Evolutionary conservation across 2,888 invertebrate genomes (phyloP), one percentile per base, ranked within the genome.

Genomic region (Rhingia rostrata): DNA sequence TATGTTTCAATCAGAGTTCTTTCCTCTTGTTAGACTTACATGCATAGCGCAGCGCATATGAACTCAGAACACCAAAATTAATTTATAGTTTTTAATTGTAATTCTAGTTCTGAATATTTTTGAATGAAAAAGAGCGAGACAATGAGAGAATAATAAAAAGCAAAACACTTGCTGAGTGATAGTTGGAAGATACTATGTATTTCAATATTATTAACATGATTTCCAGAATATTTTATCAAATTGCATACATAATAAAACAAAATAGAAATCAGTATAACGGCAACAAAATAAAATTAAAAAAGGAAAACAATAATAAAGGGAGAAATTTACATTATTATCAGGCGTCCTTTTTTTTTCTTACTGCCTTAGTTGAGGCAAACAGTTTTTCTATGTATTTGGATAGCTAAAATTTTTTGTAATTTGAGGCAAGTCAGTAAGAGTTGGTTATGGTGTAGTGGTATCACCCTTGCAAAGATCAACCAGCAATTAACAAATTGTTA

Each of bases 121-220:
- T 45, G n/a, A 58, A 58, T 58, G n/a, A 35, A 47, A 49, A 12
- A 43, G 10, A 35, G 22, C 22, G 7, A 47, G 4, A 9, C 22
- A 12, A 32, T 39, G 58, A 30, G 6, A 56, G 35, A 49, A 35
- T 12, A 22, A 10, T 22, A 47, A 58, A 58, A 22, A 22, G 22
- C 22, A 22, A 22, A 22, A 22, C 22, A 22, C 22, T 22, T 69
- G 60, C 60, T 67, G 69, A 53, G 60, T 41, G 32, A 51, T 7
- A 30, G 22, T 45, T 49, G 49, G 67, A 33, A 12, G 49, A 78
- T 72, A 53, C 60, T 75, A 72, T 83, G 72, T 82, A 72, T 56
- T 67, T 67, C 51, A 73, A 58, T 60, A 54, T 66, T 67, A 43
- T 78, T 58, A 61, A 69, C 53, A 69, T 54, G 32, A 67, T 77